Percentiles rank a stretch among this genome's conserved stretches.
phyloP scores from a whole-genome alignment of 2,888 invertebrate genomes.

The Arrhopalites spinosus region DNA sequence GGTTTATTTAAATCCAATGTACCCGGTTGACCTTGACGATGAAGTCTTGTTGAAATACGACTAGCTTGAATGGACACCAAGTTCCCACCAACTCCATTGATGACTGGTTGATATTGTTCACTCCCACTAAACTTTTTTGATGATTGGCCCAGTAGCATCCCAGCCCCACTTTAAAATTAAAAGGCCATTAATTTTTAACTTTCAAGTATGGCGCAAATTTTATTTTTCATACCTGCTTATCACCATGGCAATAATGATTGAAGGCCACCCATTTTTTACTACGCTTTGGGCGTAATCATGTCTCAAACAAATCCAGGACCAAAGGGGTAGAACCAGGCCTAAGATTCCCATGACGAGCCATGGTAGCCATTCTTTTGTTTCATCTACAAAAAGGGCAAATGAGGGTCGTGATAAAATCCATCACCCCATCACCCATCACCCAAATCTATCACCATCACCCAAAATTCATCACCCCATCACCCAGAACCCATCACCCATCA shows the following conservation, averaged over 20 bases:
- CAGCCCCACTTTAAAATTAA: slow-evolving; percentile 66
- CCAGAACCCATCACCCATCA: too few relatives aligned
- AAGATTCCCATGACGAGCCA: slow-evolving; percentile 69
- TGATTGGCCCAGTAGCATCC: slow-evolving; percentile 74
- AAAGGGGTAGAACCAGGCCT: slow-evolving; percentile 70
- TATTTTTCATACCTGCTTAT: slow-evolving; percentile 81
- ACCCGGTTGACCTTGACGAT: slow-evolving; percentile 69
- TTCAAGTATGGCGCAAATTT: too few relatives aligned
- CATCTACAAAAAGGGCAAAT: slow-evolving; percentile 56
- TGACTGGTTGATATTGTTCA: slow-evolving; percentile 81
- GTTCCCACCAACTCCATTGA: slow-evolving; percentile 82
- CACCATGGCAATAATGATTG: slow-evolving; percentile 77
- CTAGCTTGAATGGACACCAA: slow-evolving; percentile 78
- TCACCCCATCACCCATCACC: too few relatives aligned
- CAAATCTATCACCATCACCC: too few relatives aligned
- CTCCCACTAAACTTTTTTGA: slow-evolving; percentile 71
- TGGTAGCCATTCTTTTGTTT: slow-evolving; percentile 68
- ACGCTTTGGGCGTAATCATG: slow-evolving; percentile 74
- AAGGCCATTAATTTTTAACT: slow-evolving; percentile 5
- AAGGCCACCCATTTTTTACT: slow-evolving; percentile 75
- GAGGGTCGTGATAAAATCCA: background rate
- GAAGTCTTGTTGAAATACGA: slow-evolving; percentile 74
- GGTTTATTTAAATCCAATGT: too few relatives aligned
- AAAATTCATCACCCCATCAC: too few relatives aligned
- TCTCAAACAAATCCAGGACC: slow-evolving; percentile 72